Evolutionary conservation across 2,797 vertebrate species (phyloP).

Genomic region (Diplodus puntazzo): DNA sequence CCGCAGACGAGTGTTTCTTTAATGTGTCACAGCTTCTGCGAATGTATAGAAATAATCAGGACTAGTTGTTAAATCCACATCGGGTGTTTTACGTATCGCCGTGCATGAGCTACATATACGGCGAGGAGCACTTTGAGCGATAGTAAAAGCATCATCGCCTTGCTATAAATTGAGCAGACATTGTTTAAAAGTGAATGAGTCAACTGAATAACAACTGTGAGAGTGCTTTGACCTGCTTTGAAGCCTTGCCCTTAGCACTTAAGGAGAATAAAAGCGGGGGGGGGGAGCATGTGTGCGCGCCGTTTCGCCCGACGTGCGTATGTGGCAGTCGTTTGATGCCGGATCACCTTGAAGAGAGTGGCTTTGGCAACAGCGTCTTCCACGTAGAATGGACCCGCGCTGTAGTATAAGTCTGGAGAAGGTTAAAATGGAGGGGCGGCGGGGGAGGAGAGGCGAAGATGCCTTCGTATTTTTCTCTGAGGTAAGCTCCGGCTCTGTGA

Average conservation of each 20-base stretch:
- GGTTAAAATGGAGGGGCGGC: slow-evolving; percentile 52
- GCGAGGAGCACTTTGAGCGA: neutral
- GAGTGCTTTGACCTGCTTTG: slow-evolving; percentile 75
- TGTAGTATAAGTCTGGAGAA: slow-evolving; percentile 35
- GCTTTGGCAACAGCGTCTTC: slow-evolving; percentile 59
- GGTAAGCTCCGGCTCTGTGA: slow-evolving; percentile 30
- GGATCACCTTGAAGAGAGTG: slow-evolving; percentile 74
- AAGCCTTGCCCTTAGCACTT: slow-evolving; percentile 74
- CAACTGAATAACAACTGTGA: slow-evolving; percentile 66
- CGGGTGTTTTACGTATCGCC: neutral
- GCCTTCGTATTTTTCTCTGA: slow-evolving; percentile 31
- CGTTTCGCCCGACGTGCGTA: neutral
- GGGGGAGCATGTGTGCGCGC: neutral
- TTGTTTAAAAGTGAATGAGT: slow-evolving; percentile 72
- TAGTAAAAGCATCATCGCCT: slow-evolving; percentile 34
- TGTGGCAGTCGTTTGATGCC: slow-evolving; percentile 59
- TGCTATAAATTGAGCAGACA: slow-evolving; percentile 56
- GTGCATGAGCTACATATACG: neutral
- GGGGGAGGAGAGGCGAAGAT: slow-evolving; percentile 4
- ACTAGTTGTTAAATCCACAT: neutral
- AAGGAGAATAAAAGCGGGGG: slow-evolving; percentile 56
- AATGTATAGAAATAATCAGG: neutral
- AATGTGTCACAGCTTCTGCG: slow-evolving; percentile 5
- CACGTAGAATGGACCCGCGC: slow-evolving; percentile 33
- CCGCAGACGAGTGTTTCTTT: neutral